Percentiles rank a stretch among this genome's conserved stretches.
Conservation (phyloP, 2,888 invertebrate genomes). For the Panopea generosa region DNA sequence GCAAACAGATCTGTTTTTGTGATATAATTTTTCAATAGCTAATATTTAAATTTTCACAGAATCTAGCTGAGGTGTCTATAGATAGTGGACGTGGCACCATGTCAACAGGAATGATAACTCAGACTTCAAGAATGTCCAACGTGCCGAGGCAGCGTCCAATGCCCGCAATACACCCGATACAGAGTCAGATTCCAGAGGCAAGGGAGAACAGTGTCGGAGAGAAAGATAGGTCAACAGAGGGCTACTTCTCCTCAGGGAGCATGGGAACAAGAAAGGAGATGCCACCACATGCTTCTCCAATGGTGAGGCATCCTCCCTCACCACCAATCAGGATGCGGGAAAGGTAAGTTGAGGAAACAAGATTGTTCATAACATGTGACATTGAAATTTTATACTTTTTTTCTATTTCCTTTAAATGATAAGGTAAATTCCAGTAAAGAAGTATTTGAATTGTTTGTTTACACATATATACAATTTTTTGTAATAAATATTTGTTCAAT, state of each 20-base stretch:
- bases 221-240: conserved; percentile 48
- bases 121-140: conserved; percentile 66
- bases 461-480: background rate
- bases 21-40: background rate
- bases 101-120: conserved; percentile 72
- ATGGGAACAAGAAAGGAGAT: conserved; percentile 30
- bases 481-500: background rate
- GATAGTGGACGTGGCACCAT: conserved; percentile 84
- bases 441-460: background rate
- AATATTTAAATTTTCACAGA: conserved; percentile 44
- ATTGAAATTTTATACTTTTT: too few relatives aligned
- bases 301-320: conserved; percentile 75
- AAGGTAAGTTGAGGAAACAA: conserved; percentile 69
- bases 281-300: conserved; percentile 32
- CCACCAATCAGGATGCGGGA: conserved; percentile 80
- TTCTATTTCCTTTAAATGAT: too few relatives aligned
- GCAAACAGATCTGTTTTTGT: too few relatives aligned
- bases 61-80: conserved; percentile 79
- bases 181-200: conserved; percentile 71
- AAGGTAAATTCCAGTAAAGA: too few relatives aligned
- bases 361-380: too few relatives aligned
- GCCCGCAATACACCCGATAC: conserved; percentile 67
- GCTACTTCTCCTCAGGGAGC: conserved; percentile 40
- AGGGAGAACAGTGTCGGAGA: conserved; percentile 64
- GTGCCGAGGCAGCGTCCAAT: conserved; percentile 62